A percentile compares a stretch with the other conserved stretches of the same genome.
phyloP scores from a whole-genome alignment of 2,113 vertebrate genomes.

The Polypterus senegalus region DNA sequence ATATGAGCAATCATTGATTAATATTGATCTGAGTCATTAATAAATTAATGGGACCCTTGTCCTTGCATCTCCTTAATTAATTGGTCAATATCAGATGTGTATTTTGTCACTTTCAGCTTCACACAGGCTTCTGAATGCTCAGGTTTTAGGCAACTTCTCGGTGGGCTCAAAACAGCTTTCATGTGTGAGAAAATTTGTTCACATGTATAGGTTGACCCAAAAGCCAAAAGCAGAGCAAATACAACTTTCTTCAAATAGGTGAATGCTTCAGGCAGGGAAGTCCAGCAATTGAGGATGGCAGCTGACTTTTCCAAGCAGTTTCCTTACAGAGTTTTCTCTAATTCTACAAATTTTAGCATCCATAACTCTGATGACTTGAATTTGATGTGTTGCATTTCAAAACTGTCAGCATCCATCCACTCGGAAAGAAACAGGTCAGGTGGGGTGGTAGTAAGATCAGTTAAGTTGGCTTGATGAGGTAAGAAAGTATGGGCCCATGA shows the following conservation, averaged over 20 bases:
- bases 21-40: background rate
- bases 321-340: background rate
- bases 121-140: conserved; percentile 4
- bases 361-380: conserved; percentile 4
- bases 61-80: conserved; percentile 8
- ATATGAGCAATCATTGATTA: too few species aligned
- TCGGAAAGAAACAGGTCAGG: background rate
- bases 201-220: conserved; percentile 1
- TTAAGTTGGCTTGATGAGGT: conserved; percentile 9
- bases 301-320: background rate
- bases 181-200: conserved; percentile 7
- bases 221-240: conserved; percentile 3
- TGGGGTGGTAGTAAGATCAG: conserved; percentile 1
- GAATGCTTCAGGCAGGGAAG: background rate
- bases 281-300: conserved; percentile 1
- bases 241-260: background rate
- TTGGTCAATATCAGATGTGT: conserved; percentile 1
- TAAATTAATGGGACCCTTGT: conserved; percentile 7
- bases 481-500: conserved; percentile 11
- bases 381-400: conserved; percentile 1
- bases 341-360: conserved; percentile 3
- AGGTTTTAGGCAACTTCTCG: background rate
- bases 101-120: conserved; percentile 1
- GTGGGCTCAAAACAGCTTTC: conserved; percentile 4
- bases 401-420: background rate